A percentile compares a stretch with the other conserved stretches of the same genome.
These are phyloP conservation scores for Neodiprion virginianus DNA, from an alignment of 1,140 invertebrate genomes.

Conservation along the genomic window DNA sequence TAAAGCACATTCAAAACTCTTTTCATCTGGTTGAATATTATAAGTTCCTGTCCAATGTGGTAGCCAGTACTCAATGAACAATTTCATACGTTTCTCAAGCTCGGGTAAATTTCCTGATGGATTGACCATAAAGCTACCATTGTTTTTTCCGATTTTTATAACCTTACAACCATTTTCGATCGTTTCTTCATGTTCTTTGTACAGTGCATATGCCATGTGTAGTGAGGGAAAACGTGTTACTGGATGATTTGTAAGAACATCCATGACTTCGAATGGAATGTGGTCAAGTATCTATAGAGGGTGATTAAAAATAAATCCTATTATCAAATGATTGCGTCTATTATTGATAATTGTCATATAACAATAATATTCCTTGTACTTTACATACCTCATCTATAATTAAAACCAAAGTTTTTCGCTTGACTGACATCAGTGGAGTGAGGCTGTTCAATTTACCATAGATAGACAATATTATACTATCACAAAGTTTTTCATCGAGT, in stretches of 20 bases:
- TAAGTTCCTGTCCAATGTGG: conserved; percentile 70
- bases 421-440: conserved; percentile 53
- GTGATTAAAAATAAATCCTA: conserved; percentile 22
- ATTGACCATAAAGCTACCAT: conserved; percentile 69
- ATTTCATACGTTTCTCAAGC: conserved; percentile 72
- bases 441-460: conserved; percentile 51
- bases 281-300: conserved; percentile 71
- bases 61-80: conserved; percentile 70
- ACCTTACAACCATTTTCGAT: conserved; percentile 67
- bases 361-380: conserved; percentile 2
- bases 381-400: conserved; percentile 70
- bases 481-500: conserved; percentile 56
- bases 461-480: conserved; percentile 55
- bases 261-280: conserved; percentile 78
- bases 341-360: conserved; percentile 5
- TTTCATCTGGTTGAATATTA: conserved; percentile 63
- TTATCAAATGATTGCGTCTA: not conserved
- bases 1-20: conserved; percentile 67
- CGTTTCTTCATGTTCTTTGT: conserved; percentile 66
- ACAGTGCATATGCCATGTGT: conserved; percentile 71
- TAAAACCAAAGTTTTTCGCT: conserved; percentile 67
- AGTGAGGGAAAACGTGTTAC: conserved; percentile 78
- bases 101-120: conserved; percentile 71
- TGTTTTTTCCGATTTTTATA: conserved; percentile 46
- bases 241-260: conserved; percentile 67